phyloP scores from a whole-genome alignment of 2,888 invertebrate species.

The Trissonchulus sp. region DNA sequence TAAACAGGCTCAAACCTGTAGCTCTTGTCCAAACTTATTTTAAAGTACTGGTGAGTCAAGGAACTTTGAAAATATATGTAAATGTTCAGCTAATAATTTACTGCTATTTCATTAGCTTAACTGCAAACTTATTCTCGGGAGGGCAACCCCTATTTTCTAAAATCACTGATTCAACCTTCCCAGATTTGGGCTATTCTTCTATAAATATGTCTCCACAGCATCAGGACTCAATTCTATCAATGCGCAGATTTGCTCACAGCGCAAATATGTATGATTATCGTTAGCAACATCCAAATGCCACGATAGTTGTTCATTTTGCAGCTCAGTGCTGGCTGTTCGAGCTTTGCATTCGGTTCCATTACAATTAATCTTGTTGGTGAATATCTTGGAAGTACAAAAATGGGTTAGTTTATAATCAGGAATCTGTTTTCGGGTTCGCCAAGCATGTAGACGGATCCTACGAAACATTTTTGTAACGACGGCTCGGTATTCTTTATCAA shows the following conservation, averaged over 20 bases:
- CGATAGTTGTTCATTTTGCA: too few relatives aligned
- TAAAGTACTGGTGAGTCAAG: too few relatives aligned
- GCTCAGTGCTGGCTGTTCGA: not conserved
- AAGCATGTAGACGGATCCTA: not conserved
- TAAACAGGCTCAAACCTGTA: too few relatives aligned
- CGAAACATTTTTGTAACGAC: not conserved
- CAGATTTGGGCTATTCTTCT: too few relatives aligned
- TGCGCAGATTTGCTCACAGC: not conserved
- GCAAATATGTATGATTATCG: not conserved
- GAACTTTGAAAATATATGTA: too few relatives aligned
- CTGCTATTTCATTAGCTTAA: too few relatives aligned
- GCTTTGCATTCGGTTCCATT: not conserved
- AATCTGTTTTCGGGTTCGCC: not conserved
- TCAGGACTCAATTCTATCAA: not conserved
- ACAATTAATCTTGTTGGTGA: not conserved
- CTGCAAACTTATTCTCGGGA: too few relatives aligned
- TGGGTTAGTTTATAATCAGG: not conserved
- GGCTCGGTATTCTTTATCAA: constrained; percentile 43
- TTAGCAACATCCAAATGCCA: not conserved
- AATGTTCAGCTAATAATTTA: too few relatives aligned
- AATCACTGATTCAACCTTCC: too few relatives aligned
- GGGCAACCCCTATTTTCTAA: too few relatives aligned
- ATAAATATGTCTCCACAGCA: not conserved
- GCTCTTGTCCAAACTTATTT: too few relatives aligned
- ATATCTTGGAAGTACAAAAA: not conserved